Evolutionary conservation across 2,888 invertebrate genomes (phyloP).

Genomic region (Philhelius pedissequus): DNA sequence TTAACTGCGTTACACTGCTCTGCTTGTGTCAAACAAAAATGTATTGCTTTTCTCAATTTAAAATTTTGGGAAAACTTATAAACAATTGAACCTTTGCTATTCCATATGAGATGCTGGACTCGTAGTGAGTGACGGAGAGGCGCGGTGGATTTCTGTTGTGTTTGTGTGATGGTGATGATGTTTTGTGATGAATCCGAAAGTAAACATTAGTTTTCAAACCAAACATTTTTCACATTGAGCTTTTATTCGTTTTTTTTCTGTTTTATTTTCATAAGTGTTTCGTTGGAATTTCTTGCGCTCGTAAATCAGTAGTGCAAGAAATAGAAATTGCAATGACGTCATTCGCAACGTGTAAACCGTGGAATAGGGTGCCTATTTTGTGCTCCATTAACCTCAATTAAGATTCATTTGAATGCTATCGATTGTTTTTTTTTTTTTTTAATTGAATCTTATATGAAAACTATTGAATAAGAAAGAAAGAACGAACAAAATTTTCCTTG

Average conservation of each 20-base stretch:
- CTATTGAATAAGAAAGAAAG: not conserved
- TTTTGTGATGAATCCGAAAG: constrained; percentile 29
- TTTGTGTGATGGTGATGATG: constrained; percentile 3
- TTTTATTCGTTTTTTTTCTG: not conserved
- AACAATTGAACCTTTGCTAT: constrained; percentile 47
- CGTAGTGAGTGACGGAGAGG: not conserved
- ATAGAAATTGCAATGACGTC: constrained; percentile 63
- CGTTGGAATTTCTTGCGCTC: constrained; percentile 1
- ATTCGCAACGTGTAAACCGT: constrained; percentile 41
- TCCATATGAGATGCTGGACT: constrained; percentile 5
- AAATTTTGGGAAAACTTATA: constrained; percentile 54
- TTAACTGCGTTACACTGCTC: constrained; percentile 45
- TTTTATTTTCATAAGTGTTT: not conserved
- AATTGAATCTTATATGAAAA: constrained; percentile 29
- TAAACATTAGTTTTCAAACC: constrained; percentile 52
- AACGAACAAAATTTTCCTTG: no score
- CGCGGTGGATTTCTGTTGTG: constrained; percentile 15
- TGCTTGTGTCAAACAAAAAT: constrained; percentile 57
- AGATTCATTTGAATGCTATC: constrained; percentile 59
- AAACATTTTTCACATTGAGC: constrained; percentile 54
- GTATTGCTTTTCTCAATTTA: constrained; percentile 58
- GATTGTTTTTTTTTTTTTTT: constrained; percentile 56
- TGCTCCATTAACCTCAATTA: constrained; percentile 68
- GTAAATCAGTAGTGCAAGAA: constrained; percentile 36
- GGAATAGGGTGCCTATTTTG: constrained; percentile 34